Evolutionary conservation across 2,113 vertebrate species (phyloP).

Genomic region (Empidonax alnorum): DNA sequence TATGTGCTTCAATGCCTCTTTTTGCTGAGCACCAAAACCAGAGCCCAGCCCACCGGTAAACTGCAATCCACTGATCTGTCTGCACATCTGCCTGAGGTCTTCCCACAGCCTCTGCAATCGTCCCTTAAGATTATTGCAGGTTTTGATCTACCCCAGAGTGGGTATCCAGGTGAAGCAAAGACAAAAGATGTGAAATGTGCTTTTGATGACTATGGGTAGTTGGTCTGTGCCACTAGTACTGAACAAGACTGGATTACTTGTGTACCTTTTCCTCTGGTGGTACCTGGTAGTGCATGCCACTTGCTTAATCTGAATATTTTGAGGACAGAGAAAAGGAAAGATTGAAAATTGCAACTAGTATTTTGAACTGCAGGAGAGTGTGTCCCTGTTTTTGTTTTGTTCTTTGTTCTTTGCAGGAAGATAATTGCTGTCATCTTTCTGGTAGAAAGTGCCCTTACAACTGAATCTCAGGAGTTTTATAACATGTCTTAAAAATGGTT

Average conservation of each 20-base stretch:
- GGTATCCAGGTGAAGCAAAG: not conserved
- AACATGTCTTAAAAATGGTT: slow-evolving; percentile 16
- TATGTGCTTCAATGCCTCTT: not conserved
- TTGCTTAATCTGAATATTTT: not conserved
- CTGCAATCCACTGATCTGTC: not conserved
- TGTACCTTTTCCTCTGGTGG: not conserved
- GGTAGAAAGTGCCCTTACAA: not conserved
- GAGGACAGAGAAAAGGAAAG: not conserved
- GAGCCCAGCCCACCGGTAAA: not conserved
- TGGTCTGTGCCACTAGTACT: not conserved
- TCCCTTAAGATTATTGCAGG: not conserved
- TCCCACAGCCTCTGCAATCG: not conserved
- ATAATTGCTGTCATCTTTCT: slow-evolving; percentile 42
- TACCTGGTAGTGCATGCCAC: not conserved
- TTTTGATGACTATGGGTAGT: not conserved
- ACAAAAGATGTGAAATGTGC: not conserved
- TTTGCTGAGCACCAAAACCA: not conserved
- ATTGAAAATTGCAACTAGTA: not conserved
- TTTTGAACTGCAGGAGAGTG: not conserved
- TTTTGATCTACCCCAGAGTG: not conserved
- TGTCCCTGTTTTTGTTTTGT: not conserved
- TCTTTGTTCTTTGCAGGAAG: slow-evolving; percentile 22
- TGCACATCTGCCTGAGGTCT: not conserved
- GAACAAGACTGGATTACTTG: not conserved
- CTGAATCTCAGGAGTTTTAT: slow-evolving; percentile 28